Conservation (phyloP, 2,113 vertebrate species). For the Artemisiospiza belli region DNA sequence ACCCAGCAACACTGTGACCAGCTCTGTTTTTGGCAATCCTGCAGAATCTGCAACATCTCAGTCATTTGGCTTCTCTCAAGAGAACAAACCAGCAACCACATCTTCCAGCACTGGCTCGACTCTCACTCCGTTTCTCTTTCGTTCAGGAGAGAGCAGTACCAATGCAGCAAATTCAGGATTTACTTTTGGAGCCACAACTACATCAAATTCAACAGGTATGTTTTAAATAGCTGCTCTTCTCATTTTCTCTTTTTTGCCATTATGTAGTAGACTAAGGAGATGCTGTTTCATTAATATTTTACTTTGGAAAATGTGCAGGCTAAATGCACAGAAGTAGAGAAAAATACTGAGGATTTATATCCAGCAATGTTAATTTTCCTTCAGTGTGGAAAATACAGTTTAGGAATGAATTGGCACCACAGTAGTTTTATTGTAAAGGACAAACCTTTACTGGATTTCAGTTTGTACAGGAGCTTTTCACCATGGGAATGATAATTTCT, state of each 20-base stretch:
- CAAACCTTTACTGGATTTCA: neutral
- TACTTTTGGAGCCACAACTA: slow-evolving; percentile 80
- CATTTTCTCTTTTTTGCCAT: neutral
- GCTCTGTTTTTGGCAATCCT: slow-evolving; percentile 74
- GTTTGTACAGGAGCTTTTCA: neutral
- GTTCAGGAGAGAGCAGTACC: slow-evolving; percentile 61
- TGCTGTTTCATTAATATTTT: neutral
- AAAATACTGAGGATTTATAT: neutral
- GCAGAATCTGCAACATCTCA: slow-evolving; percentile 77
- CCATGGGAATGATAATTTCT: neutral
- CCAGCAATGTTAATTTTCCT: neutral
- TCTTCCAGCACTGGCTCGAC: slow-evolving; percentile 42
- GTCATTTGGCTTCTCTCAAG: slow-evolving; percentile 86
- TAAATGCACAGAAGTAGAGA: neutral
- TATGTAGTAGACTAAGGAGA: neutral
- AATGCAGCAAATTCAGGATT: slow-evolving; percentile 78
- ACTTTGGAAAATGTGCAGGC: neutral
- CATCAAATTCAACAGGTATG: slow-evolving; percentile 84
- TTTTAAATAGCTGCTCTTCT: neutral
- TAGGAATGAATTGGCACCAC: neutral
- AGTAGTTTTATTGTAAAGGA: neutral
- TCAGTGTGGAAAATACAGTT: neutral
- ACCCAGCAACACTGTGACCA: slow-evolving; percentile 75
- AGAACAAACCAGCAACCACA: slow-evolving; percentile 78
- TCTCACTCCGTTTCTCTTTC: slow-evolving; percentile 83